Evolutionary conservation across 2,888 invertebrate genomes (phyloP).

Genomic region (Eristalis tenax): DNA sequence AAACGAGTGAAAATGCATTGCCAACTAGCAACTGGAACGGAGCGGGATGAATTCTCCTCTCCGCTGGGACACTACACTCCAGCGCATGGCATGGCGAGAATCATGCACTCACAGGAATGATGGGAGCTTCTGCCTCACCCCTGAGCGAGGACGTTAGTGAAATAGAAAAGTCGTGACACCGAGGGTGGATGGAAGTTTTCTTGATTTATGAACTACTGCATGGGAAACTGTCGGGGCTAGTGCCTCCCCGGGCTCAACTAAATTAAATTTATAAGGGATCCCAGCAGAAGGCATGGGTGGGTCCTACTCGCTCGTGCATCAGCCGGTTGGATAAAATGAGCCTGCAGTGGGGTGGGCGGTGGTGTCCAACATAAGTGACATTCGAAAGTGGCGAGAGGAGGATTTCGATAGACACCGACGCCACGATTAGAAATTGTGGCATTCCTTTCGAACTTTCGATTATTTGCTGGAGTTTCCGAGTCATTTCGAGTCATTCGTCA

Average conservation of each 20-base stretch:
- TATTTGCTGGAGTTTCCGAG: background rate
- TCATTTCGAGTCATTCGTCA: background rate
- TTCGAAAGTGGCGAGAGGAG: background rate
- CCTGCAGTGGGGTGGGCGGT: background rate
- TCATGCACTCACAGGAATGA: slow-evolving; percentile 12
- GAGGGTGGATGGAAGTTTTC: slow-evolving; percentile 36
- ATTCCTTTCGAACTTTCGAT: background rate
- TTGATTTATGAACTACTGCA: slow-evolving; percentile 68
- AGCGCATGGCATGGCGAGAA: slow-evolving; percentile 17
- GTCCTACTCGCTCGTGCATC: background rate
- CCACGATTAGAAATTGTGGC: background rate
- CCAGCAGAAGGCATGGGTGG: background rate
- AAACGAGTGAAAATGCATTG: slow-evolving; percentile 59
- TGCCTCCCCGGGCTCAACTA: slow-evolving; percentile 35
- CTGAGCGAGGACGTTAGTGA: background rate
- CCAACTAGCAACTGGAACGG: slow-evolving; percentile 12
- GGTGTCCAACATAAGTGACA: background rate
- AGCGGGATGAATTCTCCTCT: slow-evolving; percentile 11
- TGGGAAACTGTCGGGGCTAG: slow-evolving; percentile 38
- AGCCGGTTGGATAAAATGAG: background rate
- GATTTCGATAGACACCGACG: background rate
- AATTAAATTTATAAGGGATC: slow-evolving; percentile 37
- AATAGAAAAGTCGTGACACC: slow-evolving; percentile 25
- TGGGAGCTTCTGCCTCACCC: background rate
- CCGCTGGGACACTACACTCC: slow-evolving; percentile 24